These are phyloP conservation scores for Aleiodes testaceus DNA, from an alignment of 2,888 invertebrate genomes.

Conservation along the genomic window DNA sequence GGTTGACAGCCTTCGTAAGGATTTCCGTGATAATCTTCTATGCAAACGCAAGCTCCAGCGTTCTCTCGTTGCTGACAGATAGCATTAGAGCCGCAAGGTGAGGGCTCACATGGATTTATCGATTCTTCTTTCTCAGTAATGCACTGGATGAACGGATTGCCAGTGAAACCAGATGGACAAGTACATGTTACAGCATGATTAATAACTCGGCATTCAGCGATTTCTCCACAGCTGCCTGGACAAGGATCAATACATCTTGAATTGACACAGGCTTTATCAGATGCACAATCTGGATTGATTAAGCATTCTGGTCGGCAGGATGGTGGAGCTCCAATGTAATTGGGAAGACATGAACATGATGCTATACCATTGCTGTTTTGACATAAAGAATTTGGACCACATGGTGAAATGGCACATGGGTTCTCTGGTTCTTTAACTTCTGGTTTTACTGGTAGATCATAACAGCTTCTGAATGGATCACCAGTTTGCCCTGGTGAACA, in stretches of 20 bases:
- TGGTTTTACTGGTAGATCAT: conserved; percentile 75
- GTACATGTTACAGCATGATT: conserved; percentile 88
- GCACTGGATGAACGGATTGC: conserved; percentile 89
- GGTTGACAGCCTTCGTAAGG: conserved; percentile 91
- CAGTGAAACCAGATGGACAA: conserved; percentile 84
- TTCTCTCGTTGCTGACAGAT: conserved; percentile 84
- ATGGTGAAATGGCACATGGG: conserved; percentile 86
- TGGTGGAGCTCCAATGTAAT: conserved; percentile 86
- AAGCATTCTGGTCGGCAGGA: conserved; percentile 89
- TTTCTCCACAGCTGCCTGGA: conserved; percentile 85
- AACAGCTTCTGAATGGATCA: conserved; percentile 86
- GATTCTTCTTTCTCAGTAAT: conserved; percentile 77
- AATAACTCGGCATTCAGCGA: conserved; percentile 86
- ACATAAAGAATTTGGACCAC: conserved; percentile 87
- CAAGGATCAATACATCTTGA: conserved; percentile 89
- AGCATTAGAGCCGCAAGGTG: conserved; percentile 91
- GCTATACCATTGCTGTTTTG: conserved; percentile 79
- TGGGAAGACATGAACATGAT: conserved; percentile 84
- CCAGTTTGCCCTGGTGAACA: conserved; percentile 76
- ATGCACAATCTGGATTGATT: conserved; percentile 86
- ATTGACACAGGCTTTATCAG: conserved; percentile 85
- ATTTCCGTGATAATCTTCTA: conserved; percentile 87
- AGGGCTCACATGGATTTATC: conserved; percentile 86
- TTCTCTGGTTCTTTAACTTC: conserved; percentile 70
- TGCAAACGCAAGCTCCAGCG: conserved; percentile 86